Evolutionary conservation across 2,888 invertebrate genomes (phyloP), one percentile per base, ranked within the genome.

Genomic region (Hypena proboscidalis): DNA sequence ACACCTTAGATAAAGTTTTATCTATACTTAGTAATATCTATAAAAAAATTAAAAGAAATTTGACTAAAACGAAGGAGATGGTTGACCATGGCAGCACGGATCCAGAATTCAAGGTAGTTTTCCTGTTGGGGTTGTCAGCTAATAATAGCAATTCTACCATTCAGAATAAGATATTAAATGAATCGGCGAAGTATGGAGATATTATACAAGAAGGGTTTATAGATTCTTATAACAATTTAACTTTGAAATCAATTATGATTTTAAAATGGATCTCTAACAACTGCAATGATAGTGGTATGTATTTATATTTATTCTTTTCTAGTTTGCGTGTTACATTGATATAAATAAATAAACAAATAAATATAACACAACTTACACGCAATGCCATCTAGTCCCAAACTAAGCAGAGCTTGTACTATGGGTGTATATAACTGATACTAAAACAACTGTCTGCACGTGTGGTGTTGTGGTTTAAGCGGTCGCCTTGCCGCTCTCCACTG

Each of bases 141-240:
- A 89, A 92, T 54, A 91, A 91, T 52, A 88, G 90, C 60, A 77
- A 76, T 72, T 91, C 94, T 64, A 92, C 92, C 63, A 84, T 93
- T 0, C 92, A 95, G 87, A 90, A 85, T 43, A 90, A 91, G 39
- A 92, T 96, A 11, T 90, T 92, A 26, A 92, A 93, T 26, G 97
- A 97, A 76, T 93, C 92, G 11, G 86, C 92, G 2, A 89, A 87
- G 36, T 94, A 94, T 69, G 93, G 94, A 13, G 97, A 97, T 77
- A 92, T 97, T 6, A 94, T 97, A 34, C 96, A 97, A 80, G 97
- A 97, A 74, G 94, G 93, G 29, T 97, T 97, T 74, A 78, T 94
- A 21, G 97, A 97, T 77, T 94, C 95, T 0, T 97, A 97, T 74
- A 95, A 97, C 77, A 97, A 97, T 91, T 89, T 97, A 57, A 97